phyloP scores from a whole-genome alignment of 2,888 invertebrate species.

The Drosophila gaucha region DNA sequence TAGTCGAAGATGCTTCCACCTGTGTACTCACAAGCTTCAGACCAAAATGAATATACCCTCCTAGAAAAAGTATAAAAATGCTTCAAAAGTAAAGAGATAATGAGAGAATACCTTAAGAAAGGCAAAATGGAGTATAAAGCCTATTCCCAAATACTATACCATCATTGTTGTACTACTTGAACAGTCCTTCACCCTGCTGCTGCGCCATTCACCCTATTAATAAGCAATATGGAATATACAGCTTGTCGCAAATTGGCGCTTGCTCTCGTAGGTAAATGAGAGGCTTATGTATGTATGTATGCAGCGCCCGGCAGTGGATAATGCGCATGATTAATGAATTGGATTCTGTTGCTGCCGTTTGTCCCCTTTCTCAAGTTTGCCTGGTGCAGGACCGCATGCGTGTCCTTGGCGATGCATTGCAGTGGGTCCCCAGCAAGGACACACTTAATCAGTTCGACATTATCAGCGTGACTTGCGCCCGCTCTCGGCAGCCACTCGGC shows the following conservation, averaged over 20 bases:
- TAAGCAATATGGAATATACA: not conserved
- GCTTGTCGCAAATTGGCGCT: constrained; percentile 12
- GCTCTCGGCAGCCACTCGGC: constrained; percentile 49
- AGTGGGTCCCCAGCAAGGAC: constrained; percentile 45
- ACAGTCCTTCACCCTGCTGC: not conserved
- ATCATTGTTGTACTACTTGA: too few species aligned
- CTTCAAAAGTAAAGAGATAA: too few species aligned
- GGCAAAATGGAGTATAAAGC: too few species aligned
- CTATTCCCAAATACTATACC: too few species aligned
- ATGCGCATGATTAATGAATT: constrained; percentile 59
- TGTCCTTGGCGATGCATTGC: constrained; percentile 32
- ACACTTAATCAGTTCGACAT: constrained; percentile 78
- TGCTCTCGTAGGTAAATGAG: constrained; percentile 11
- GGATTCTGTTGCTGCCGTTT: not conserved
- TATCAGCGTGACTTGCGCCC: constrained; percentile 73
- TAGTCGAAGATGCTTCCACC: too few species aligned
- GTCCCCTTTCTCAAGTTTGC: constrained; percentile 10
- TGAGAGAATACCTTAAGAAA: too few species aligned
- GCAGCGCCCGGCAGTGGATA: not conserved
- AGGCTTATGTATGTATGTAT: not conserved
- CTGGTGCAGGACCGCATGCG: constrained; percentile 26
- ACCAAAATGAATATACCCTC: too few species aligned
- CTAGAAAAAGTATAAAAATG: too few species aligned
- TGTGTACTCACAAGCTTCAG: too few species aligned
- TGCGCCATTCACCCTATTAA: not conserved